Conservation (phyloP, 2,797 vertebrate genomes). For the Gambelia wislizenii region DNA sequence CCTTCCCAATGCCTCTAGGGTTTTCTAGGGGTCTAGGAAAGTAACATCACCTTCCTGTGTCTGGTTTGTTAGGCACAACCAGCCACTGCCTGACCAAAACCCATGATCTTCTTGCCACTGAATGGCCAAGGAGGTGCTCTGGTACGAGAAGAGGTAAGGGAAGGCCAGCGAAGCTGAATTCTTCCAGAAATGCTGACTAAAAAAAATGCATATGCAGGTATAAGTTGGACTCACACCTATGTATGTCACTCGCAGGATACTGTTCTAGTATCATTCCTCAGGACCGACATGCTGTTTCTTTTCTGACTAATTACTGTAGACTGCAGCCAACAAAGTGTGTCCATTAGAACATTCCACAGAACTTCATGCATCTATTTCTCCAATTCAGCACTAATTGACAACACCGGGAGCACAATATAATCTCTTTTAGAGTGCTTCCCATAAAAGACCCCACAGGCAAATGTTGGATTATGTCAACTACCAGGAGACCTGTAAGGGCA, state of each 20-base stretch:
- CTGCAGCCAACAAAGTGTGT: neutral
- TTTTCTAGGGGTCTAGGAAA: neutral
- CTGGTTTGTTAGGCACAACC: neutral
- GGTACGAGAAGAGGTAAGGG: too few relatives aligned
- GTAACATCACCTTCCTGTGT: neutral
- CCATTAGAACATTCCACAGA: neutral
- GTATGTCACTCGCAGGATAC: too few relatives aligned
- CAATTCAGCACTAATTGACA: neutral
- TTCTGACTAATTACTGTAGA: neutral
- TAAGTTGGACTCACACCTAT: too few relatives aligned
- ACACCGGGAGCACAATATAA: neutral
- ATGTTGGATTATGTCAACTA: neutral
- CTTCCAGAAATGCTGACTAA: too few relatives aligned
- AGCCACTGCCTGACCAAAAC: too few relatives aligned
- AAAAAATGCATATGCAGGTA: too few relatives aligned
- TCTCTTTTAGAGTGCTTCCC: neutral
- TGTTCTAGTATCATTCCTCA: neutral
- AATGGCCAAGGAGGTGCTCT: too few relatives aligned
- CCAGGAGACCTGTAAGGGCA: too few relatives aligned
- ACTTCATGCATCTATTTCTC: neutral
- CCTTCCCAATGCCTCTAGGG: too few relatives aligned
- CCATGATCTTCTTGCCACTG: too few relatives aligned
- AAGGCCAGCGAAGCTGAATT: too few relatives aligned
- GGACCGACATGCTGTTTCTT: neutral
- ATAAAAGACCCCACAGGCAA: neutral